Evolutionary conservation across 2,797 vertebrate species (phyloP).

Genomic region (Toxotes lorentzi): DNA sequence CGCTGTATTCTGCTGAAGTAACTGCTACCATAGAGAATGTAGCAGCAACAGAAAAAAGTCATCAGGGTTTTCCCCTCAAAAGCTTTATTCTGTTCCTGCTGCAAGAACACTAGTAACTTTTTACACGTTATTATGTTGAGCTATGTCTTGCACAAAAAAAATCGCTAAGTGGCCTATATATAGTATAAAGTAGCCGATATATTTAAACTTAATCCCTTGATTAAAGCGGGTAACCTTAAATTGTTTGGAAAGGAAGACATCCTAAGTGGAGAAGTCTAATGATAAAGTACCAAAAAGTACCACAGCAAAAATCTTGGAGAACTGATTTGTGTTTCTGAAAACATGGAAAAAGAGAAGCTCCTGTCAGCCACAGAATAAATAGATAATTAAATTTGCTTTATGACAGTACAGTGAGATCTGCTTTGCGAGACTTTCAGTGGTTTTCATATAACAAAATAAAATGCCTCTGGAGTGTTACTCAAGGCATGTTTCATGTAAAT

Average conservation of each 20-base stretch:
- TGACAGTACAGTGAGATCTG: background rate
- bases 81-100: conserved; percentile 7
- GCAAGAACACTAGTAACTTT: conserved; percentile 4
- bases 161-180: conserved; percentile 3
- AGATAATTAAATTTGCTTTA: background rate
- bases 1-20: conserved; percentile 17
- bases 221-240: background rate
- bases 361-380: background rate
- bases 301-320: background rate
- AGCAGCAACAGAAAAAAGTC: conserved; percentile 3
- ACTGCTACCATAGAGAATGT: background rate
- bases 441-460: background rate
- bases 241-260: background rate
- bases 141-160: conserved; percentile 10
- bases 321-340: background rate
- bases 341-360: background rate
- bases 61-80: conserved; percentile 6
- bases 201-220: conserved; percentile 12
- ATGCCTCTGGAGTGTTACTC: background rate
- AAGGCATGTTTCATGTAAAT: background rate
- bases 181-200: background rate
- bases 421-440: background rate
- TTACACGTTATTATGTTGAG: background rate
- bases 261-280: background rate
- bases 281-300: background rate